Conservation (phyloP, 2,888 invertebrate genomes). For the Spatulosminthurus flaviceps region DNA sequence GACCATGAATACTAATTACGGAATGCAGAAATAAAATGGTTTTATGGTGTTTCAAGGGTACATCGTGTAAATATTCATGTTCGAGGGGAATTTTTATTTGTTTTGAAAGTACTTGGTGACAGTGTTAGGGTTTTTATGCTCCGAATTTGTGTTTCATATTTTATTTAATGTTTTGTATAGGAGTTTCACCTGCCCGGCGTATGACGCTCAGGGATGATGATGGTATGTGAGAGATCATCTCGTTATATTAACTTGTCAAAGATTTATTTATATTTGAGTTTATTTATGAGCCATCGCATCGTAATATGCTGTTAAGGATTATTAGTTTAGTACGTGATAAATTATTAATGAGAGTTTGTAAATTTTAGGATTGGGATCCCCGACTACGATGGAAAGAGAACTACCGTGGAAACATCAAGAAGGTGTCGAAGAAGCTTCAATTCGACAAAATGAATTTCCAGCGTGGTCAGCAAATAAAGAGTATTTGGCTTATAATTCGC, state of each 20-base stretch:
- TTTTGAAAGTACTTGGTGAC: background rate
- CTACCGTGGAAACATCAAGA: slow-evolving; percentile 92
- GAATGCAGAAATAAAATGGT: background rate
- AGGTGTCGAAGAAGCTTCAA: slow-evolving; percentile 74
- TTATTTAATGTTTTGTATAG: slow-evolving; percentile 46
- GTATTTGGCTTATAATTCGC: slow-evolving; percentile 89
- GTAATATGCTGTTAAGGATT: no score
- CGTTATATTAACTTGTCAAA: background rate
- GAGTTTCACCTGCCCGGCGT: slow-evolving; percentile 61
- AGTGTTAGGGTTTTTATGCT: slow-evolving; percentile 10
- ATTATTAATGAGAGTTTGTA: background rate
- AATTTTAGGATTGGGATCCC: slow-evolving; percentile 69
- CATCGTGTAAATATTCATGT: slow-evolving; percentile 13
- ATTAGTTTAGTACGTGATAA: background rate
- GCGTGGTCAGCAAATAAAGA: slow-evolving; percentile 96
- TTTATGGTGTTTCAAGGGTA: slow-evolving; percentile 8
- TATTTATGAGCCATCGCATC: no score
- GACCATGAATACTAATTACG: slow-evolving; percentile 16
- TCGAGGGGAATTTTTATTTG: background rate
- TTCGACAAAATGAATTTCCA: slow-evolving; percentile 88
- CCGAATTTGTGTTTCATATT: background rate
- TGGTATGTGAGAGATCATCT: slow-evolving; percentile 50
- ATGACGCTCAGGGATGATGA: slow-evolving; percentile 60
- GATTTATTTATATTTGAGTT: background rate
- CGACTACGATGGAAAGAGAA: slow-evolving; percentile 88